Evolutionary conservation across 2,797 vertebrate genomes (phyloP).

Genomic region (Enteromius argenteus): DNA sequence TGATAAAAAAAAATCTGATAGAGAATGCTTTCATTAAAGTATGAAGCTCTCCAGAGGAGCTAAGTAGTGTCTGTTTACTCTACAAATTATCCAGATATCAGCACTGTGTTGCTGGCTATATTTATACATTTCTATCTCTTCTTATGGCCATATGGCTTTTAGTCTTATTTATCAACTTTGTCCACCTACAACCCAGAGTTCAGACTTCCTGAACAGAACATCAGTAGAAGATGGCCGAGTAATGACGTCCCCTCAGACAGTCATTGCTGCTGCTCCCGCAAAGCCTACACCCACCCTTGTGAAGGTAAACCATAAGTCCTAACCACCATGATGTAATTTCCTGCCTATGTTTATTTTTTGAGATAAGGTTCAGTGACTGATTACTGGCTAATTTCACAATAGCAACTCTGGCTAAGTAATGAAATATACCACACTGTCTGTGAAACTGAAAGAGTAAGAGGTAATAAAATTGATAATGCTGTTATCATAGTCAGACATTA

Average conservation of each 20-base stretch:
- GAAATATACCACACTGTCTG: background rate
- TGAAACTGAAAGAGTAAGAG: background rate
- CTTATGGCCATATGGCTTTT: slow-evolving; percentile 55
- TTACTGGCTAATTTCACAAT: slow-evolving; percentile 11
- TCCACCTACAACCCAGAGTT: slow-evolving; percentile 75
- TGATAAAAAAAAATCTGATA: slow-evolving; percentile 15
- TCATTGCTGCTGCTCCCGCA: slow-evolving; percentile 68
- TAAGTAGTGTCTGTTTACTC: background rate
- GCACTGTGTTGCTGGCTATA: slow-evolving; percentile 3
- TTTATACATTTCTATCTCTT: slow-evolving; percentile 41
- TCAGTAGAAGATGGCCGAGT: slow-evolving; percentile 74
- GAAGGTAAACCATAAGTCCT: slow-evolving; percentile 81
- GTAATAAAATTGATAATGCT: background rate
- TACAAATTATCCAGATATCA: background rate
- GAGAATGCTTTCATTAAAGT: background rate
- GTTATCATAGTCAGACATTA: background rate
- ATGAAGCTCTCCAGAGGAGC: background rate
- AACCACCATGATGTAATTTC: slow-evolving; percentile 47
- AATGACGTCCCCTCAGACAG: slow-evolving; percentile 68
- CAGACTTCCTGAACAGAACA: slow-evolving; percentile 81
- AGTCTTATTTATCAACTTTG: slow-evolving; percentile 78
- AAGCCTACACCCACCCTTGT: slow-evolving; percentile 84
- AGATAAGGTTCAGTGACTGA: slow-evolving; percentile 46
- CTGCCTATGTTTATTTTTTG: slow-evolving; percentile 46
- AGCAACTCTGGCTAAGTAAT: background rate